Conservation (phyloP, 2,888 invertebrate species). For the Globia sparganii region DNA sequence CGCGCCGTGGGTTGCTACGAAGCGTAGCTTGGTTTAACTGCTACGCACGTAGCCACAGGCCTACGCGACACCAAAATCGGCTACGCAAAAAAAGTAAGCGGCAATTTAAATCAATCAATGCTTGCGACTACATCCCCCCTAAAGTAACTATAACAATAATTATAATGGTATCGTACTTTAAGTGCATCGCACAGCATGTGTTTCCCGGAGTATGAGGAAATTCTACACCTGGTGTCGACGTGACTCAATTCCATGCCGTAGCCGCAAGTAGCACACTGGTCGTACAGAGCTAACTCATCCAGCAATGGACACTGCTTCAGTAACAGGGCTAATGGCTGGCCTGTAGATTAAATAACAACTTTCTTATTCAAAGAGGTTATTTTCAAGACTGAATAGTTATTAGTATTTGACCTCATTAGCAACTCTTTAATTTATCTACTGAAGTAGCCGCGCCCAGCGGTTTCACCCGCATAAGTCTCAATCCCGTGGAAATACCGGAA, state of each 20-base stretch:
- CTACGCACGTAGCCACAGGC: slow-evolving; percentile 8
- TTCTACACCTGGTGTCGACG: slow-evolving; percentile 86
- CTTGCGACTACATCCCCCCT: too few relatives aligned
- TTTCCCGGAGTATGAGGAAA: slow-evolving; percentile 84
- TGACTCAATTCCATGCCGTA: slow-evolving; percentile 87
- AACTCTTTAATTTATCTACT: background rate
- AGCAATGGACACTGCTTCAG: slow-evolving; percentile 86
- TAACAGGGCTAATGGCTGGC: slow-evolving; percentile 85
- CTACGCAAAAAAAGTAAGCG: background rate
- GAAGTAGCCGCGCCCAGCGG: too few relatives aligned
- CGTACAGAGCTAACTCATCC: slow-evolving; percentile 87
- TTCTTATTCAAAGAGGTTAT: background rate
- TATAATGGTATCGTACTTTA: slow-evolving; percentile 70
- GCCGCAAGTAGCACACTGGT: slow-evolving; percentile 83
- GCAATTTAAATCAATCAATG: background rate
- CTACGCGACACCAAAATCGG: background rate
- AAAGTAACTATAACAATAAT: background rate
- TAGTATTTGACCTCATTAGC: background rate
- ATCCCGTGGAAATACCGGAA: too few relatives aligned
- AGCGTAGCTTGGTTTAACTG: background rate
- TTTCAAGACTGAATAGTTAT: background rate
- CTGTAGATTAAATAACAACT: slow-evolving; percentile 63
- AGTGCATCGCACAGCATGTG: slow-evolving; percentile 86
- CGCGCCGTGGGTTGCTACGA: background rate
- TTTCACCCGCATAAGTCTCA: too few relatives aligned